Base-by-base conservation (phyloP, 2,113 vertebrate genomes). In the Siniperca knerii region DNA sequence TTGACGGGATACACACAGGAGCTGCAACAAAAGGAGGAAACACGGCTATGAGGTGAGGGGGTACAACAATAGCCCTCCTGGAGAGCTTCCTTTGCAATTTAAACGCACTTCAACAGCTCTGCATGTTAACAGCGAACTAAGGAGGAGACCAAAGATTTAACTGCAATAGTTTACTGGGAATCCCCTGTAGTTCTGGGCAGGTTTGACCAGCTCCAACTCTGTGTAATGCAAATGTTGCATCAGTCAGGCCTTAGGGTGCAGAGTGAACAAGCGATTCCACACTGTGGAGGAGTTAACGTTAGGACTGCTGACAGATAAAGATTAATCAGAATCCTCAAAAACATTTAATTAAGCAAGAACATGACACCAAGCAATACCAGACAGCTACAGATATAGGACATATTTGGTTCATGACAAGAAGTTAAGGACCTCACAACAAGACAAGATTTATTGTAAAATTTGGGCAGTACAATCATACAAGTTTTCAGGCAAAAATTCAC, bases 11-110 rank as follows among this genome's bases (percentile, higher is more conserved):
- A 79, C 33, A 77, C 84, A 79, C n/a, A 18, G 50, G 50, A 67
- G 74, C 79, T 64, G 54, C 68, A 81, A 86, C 87, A 92, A 84
- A 80, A 74, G 70, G 29, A 76, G 66, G 66, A 77, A 75, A 87
- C 20, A 16, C 9, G 20, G 50, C 58, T 68, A 54, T 7, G 37
- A 80, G 84, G 69, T 46, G 79, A 79, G 42, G 77, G 20, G 54
- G 21, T 12, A 65, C 65, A 62, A 89, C 88, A 86, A 87, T 60
- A 29, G 76, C 10, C 54, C 87, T 72, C 46, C 75, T 25, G 50
- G 72, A 80, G 60, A 87, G 62, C 57, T 72, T 73, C 54, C 10
- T 87, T 83, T 84, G 75, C 62, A 78, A 84, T 84, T 82, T 20
- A 82, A 87, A 88, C 21, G 20, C 75, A 82, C 61, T 79, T 52